Evolutionary conservation across 2,797 vertebrate genomes (phyloP).

Genomic region (Aplochiton taeniatus): DNA sequence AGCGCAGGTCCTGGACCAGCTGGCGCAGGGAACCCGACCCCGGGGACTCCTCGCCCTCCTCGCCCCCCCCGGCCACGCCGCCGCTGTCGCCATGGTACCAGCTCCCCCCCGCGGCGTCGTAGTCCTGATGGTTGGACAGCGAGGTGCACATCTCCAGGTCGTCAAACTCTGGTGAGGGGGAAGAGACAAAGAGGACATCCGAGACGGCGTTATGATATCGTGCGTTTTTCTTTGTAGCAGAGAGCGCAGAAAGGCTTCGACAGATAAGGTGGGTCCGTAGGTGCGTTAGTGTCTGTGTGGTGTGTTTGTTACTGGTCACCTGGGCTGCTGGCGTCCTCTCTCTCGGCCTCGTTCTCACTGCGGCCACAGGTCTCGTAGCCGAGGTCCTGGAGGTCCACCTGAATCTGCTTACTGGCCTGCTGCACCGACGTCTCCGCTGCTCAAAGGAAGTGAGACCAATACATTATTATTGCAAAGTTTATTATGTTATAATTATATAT

Average conservation of each 20-base stretch:
- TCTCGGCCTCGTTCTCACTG: slow-evolving; percentile 94
- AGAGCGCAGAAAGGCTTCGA: background rate
- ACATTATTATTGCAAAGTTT: too few relatives aligned
- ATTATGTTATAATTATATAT: too few relatives aligned
- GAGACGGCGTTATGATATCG: too few relatives aligned
- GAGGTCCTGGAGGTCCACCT: slow-evolving; percentile 95
- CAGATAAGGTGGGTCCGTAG: background rate
- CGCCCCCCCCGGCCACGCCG: slow-evolving; percentile 37
- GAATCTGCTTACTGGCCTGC: slow-evolving; percentile 91
- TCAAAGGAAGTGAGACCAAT: slow-evolving; percentile 6
- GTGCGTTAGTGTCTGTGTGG: background rate
- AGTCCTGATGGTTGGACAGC: slow-evolving; percentile 63
- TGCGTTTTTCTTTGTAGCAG: too few relatives aligned
- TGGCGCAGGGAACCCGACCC: slow-evolving; percentile 65
- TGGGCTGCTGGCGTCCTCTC: slow-evolving; percentile 91
- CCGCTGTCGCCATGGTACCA: slow-evolving; percentile 51
- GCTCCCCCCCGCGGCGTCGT: slow-evolving; percentile 40
- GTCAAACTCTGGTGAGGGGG: slow-evolving; percentile 82
- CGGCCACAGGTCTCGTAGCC: slow-evolving; percentile 96
- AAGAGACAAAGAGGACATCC: background rate
- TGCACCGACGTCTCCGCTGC: slow-evolving; percentile 85
- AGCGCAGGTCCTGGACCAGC: slow-evolving; percentile 84
- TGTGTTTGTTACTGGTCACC: slow-evolving; percentile 70
- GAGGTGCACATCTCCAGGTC: slow-evolving; percentile 80
- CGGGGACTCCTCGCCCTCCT: slow-evolving; percentile 39